These are phyloP conservation scores for Drosophila tripunctata DNA, from an alignment of 2,888 invertebrate species.

Conservation along the genomic window DNA sequence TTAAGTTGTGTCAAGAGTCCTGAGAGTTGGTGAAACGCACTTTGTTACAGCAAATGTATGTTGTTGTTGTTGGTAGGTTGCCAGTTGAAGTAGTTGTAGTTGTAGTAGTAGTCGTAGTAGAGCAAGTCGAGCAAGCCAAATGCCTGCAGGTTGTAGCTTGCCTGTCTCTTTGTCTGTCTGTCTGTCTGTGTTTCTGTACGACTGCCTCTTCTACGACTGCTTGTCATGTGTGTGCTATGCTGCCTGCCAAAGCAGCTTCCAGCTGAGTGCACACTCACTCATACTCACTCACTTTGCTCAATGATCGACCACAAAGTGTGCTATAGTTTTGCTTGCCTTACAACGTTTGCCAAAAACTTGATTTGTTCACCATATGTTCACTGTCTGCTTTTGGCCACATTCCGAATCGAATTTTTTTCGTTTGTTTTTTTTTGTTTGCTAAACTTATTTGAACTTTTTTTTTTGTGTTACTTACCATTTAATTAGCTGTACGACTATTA, in stretches of 20 bases:
- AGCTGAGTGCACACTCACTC: conserved; percentile 50
- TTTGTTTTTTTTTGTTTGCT: background rate
- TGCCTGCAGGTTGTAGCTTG: conserved; percentile 35
- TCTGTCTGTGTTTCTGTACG: no score
- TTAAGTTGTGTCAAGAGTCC: conserved; percentile 1
- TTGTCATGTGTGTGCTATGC: conserved; percentile 28
- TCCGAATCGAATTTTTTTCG: background rate
- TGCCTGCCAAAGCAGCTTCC: conserved; percentile 64
- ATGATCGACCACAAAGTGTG: conserved; percentile 66
- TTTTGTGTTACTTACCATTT: background rate
- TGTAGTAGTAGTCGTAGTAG: no score
- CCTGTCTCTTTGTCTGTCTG: no score
- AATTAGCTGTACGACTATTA: background rate
- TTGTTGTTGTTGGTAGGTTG: conserved; percentile 39
- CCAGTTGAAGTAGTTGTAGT: no score
- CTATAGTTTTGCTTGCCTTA: conserved; percentile 37
- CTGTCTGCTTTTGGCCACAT: conserved; percentile 23
- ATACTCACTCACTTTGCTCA: conserved; percentile 12
- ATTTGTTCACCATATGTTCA: conserved; percentile 52
- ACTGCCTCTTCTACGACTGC: conserved; percentile 16
- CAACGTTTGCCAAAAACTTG: conserved; percentile 54
- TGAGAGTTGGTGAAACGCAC: conserved; percentile 16
- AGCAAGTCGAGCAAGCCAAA: background rate
- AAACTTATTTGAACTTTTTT: background rate
- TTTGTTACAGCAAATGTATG: conserved; percentile 31